These are phyloP conservation scores for Malurus elegans DNA, from an alignment of 2,113 vertebrate genomes.

Conservation along the genomic window DNA sequence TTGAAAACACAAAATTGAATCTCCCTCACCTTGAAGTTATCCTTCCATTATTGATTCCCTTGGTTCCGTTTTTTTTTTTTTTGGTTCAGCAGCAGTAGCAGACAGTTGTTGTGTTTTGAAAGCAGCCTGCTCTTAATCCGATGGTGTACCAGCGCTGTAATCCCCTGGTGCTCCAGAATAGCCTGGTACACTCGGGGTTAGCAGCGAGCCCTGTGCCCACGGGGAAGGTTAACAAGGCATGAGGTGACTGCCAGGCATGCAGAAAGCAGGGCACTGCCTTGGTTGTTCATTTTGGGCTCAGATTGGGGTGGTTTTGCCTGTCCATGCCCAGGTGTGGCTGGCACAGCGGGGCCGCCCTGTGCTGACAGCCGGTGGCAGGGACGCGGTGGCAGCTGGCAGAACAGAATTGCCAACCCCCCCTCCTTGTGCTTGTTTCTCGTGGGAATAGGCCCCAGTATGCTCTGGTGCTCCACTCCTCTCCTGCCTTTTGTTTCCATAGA, in stretches of 20 bases:
- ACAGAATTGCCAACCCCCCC: background rate
- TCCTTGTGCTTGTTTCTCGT: background rate
- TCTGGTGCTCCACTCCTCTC: background rate
- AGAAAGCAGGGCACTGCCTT: background rate
- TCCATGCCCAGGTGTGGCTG: background rate
- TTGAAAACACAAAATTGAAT: background rate
- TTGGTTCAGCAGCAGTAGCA: background rate
- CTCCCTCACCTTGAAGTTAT: background rate
- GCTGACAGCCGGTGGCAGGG: background rate
- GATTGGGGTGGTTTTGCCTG: background rate
- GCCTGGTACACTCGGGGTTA: background rate
- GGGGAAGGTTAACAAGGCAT: background rate
- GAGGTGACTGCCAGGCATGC: background rate
- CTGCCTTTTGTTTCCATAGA: conserved; percentile 33
- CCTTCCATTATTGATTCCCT: background rate
- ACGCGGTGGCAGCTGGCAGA: background rate
- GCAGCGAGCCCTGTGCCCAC: background rate
- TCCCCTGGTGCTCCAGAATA: background rate
- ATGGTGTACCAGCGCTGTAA: background rate
- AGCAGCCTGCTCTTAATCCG: conserved; percentile 5
- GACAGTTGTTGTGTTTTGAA: background rate
- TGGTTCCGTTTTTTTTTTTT: background rate
- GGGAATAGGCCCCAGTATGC: background rate
- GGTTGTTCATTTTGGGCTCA: background rate
- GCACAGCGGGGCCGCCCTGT: background rate